Percentiles rank a stretch among this genome's conserved stretches.
These are phyloP conservation scores for Mormyrus hasselquistii DNA, from an alignment of 2,797 vertebrate genomes.

Conservation along the genomic window DNA sequence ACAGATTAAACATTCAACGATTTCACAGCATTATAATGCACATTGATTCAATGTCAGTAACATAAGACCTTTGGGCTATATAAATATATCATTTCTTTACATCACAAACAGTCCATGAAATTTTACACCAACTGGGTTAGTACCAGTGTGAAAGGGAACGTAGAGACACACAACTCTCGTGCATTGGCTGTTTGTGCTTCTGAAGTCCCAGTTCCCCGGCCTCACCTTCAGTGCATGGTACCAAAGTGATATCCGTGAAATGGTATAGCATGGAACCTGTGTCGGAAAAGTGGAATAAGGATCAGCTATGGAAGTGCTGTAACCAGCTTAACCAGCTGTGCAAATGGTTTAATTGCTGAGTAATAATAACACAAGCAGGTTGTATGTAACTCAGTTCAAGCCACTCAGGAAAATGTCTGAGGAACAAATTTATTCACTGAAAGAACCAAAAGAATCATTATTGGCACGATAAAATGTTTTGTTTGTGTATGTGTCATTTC, in stretches of 20 bases:
- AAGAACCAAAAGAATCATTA: neutral
- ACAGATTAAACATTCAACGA: neutral
- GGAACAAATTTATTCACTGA: neutral
- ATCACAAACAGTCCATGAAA: neutral
- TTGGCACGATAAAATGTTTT: neutral
- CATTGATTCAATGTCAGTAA: neutral
- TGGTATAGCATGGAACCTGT: neutral
- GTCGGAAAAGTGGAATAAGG: neutral
- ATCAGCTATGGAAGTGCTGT: neutral
- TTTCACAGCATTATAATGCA: neutral
- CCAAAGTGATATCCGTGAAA: neutral
- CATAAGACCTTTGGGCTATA: neutral
- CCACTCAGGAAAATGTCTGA: neutral
- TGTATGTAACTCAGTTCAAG: neutral
- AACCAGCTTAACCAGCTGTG: neutral
- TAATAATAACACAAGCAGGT: neutral
- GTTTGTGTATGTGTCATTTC: neutral
- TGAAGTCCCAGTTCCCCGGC: neutral
- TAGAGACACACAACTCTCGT: neutral
- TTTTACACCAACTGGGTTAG: neutral
- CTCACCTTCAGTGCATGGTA: neutral
- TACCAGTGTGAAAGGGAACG: neutral
- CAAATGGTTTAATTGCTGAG: neutral
- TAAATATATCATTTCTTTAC: neutral
- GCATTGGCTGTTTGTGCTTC: neutral